Base-by-base conservation (phyloP, 1,140 invertebrate genomes). In the Macrobrachium rosenbergii region DNA sequence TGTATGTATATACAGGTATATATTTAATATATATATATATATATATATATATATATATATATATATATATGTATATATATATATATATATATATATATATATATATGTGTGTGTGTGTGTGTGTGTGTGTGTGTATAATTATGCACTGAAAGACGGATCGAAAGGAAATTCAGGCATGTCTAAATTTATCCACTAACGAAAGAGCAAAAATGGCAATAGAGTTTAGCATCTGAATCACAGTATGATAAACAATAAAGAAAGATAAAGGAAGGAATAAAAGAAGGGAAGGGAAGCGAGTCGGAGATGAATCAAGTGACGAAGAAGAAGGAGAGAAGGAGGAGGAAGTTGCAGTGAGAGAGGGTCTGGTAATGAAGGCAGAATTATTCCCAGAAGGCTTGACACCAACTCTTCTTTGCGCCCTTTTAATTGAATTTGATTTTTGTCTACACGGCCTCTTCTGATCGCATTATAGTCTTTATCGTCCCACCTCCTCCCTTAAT, bases 391-490 rank as follows among this genome's bases (percentile, higher is more conserved):
- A 81, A 80, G 84, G 84, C 77, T 80, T 86, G 84, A 86, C 84
- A 86, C 84, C 84, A 86, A 80, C 80, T 52, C 75, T 87, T 87
- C 85, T 81, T 87, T 81, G 77, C 78, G 62, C 58, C 12, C 78
- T 87, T 87, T 87, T 87, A 87, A 87, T 87, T 87, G 85, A 82
- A 81, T 87, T 82, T 87, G 85, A 87, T 87, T 87, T 87, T 87
- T 87, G 85, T 81, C 78, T 37, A 11, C 45, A 75, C 62, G 37
- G 62, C 78, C 85, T 81, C 85, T 81, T 87, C 85, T 87, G 78
- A 87, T 87, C 67, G 69, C 79, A 81, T 87, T 87, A 81, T 60
- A 62, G 78, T 58, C 85, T 87, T 82, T 82, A 82, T 87, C 85
- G 58, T 58, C 67, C 7, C 10, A 69, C 17, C 67, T 60, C 21